Base-by-base conservation (phyloP, 2,888 invertebrate genomes). In the Miltochrista miniata region DNA sequence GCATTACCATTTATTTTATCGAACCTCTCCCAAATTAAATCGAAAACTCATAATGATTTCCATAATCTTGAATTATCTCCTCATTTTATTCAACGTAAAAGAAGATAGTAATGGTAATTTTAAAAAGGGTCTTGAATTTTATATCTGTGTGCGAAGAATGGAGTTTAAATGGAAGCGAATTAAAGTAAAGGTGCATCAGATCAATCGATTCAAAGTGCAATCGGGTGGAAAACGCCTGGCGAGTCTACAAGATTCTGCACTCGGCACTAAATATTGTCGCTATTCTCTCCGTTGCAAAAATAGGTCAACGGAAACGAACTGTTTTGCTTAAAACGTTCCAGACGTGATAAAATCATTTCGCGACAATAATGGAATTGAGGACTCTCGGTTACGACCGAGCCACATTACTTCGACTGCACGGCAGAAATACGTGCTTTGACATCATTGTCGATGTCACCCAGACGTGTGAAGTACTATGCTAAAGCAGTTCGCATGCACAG, bases 241-340 rank as follows among this genome's bases (percentile, higher is more conserved):
- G 61, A 63, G 50, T 55, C 41, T 64, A 74, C 71, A 70, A 68
- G 67, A 61, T 48, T 74, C 51, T 68, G 71, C 74, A 72, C 70
- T 74, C 54, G 31, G 43, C 30, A 48, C 45, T 54, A 58, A 65
- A 62, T 62, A 61, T 48, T 44, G 40, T 18, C 33, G 34, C 36
- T 30, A 47, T 44, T 44, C 41, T 35, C 18, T 31, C 24, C 11
- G 31, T 13, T 9, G 33, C 9, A 13, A 43, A 67, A 64, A 48
- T 52, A 53, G 54, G 44, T 60, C 48, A 54, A 34, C 45, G 36
- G 39, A 34, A 57, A 50, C 44, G 24, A 45, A 45, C n/a, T 38
- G 38, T 48, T 55, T 47, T 47, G 36, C 37, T n/a, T 41, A 45
- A 61, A 57, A 43, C 60, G 51, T 53, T 63, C 40, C 2, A 14